Base-by-base conservation (phyloP, 2,888 invertebrate genomes). In the Thyatira batis region DNA sequence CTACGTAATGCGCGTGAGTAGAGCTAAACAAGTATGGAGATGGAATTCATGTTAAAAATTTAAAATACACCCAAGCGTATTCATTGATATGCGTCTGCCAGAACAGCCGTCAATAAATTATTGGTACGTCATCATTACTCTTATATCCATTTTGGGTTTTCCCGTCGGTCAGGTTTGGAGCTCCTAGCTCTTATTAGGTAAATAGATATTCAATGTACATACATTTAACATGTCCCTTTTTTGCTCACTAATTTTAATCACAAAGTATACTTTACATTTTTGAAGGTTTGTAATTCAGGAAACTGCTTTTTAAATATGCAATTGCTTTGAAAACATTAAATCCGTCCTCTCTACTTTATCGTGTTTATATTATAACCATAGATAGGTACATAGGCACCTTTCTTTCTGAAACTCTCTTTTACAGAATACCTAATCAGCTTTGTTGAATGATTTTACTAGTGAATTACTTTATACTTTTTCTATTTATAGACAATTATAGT, bases 1-100 rank as follows among this genome's bases (percentile, higher is more conserved):
- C 17, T 17, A 55, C 56, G 56, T 61, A 51, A 54, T 59, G 63
- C 57, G 62, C 55, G 23, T 13, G 39, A 27, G 21, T 39, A 13
- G 39, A 17, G 68, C 54, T 71, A 50, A 25, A 45, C 43, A 46
- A 63, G 54, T 66, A 57, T 69, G 67, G 75, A 76, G 51, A 57
- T 49, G 54, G 67, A 60, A 62, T 64, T 57, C 54, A 53, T 58
- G 39, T 39, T 39, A 39, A 39, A 39, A 39, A 39, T 39, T 39
- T 39, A 39, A 39, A 39, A 39, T 39, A 39, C 39, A 39, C 17
- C 6, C 39, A 39, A 39, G 39, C 39, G 39, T 39, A 39, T 39
- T 39, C 39, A 21, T 23, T 45, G 21, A 25, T 46, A 25, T 25
- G 46, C 23, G 25, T 25, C 46, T 23, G 25, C 25, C 46, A 23